These are phyloP conservation scores for Campopleginae sp. DNA, from an alignment of 2,888 invertebrate genomes.

Conservation along the genomic window DNA sequence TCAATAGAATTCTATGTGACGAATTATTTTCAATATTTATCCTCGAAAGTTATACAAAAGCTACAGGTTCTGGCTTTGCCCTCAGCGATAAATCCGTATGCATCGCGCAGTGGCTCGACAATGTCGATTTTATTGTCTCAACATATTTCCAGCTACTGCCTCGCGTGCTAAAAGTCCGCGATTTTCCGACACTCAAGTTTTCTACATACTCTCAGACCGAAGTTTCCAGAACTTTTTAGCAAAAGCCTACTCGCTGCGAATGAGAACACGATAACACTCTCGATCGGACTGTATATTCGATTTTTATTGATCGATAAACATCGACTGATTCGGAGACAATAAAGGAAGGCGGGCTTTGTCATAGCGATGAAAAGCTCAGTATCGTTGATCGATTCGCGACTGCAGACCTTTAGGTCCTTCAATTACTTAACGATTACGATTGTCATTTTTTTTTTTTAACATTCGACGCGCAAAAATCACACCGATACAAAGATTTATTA, in stretches of 20 bases:
- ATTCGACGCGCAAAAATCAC: not conserved
- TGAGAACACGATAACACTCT: not conserved
- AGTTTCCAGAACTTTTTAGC: not conserved
- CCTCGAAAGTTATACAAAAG: not conserved
- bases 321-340: not conserved
- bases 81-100: not conserved
- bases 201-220: not conserved
- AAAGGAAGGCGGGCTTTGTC: not conserved
- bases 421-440: not conserved
- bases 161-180: not conserved
- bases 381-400: not conserved
- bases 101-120: not conserved
- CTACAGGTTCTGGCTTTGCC: not conserved
- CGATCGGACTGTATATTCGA: not conserved
- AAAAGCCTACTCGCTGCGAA: not conserved
- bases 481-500: not conserved
- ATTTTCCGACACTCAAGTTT: slow-evolving; percentile 2
- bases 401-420: not conserved
- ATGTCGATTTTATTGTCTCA: not conserved
- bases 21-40: not conserved
- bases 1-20: not conserved
- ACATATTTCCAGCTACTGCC: not conserved
- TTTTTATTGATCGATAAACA: not conserved
- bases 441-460: not conserved
- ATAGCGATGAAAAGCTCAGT: not conserved